Percentiles rank a stretch among this genome's conserved stretches.
Conservation (phyloP, 2,113 vertebrate species). For the Podiceps cristatus region DNA sequence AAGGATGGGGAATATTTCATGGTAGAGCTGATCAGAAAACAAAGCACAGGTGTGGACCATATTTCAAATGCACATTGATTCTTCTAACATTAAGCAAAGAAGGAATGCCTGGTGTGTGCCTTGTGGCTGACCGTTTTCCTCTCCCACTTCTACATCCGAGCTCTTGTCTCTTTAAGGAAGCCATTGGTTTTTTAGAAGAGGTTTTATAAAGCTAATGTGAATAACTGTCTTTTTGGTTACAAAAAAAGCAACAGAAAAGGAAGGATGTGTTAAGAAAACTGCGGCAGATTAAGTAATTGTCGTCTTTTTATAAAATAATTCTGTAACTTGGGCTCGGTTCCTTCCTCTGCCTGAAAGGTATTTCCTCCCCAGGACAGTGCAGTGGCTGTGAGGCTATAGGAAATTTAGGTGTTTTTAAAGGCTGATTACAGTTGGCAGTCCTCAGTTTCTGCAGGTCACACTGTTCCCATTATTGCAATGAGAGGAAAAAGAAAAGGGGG, state of each 20-base stretch:
- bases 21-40: not conserved
- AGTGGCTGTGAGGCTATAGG: not conserved
- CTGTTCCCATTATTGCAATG: not conserved
- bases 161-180: constrained; percentile 32
- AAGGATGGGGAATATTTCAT: not conserved
- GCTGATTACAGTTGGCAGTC: constrained; percentile 7
- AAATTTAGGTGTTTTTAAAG: constrained; percentile 3
- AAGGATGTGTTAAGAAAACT: constrained; percentile 69
- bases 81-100: not conserved
- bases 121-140: rapidly evolving
- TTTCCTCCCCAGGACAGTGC: constrained; percentile 1
- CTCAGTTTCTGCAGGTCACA: not conserved
- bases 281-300: constrained; percentile 57
- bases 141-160: not conserved
- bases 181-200: not conserved
- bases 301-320: constrained; percentile 51
- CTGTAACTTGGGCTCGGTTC: constrained; percentile 54
- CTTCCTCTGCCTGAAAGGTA: constrained; percentile 68
- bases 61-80: not conserved
- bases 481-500: not conserved
- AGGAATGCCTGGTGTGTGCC: not conserved
- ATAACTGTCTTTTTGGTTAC: constrained; percentile 22
- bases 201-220: not conserved
- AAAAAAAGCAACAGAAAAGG: constrained; percentile 66
- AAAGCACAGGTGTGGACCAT: not conserved